These are phyloP conservation scores for Corythaixoides concolor DNA, from an alignment of 2,113 vertebrate genomes.

Conservation along the genomic window DNA sequence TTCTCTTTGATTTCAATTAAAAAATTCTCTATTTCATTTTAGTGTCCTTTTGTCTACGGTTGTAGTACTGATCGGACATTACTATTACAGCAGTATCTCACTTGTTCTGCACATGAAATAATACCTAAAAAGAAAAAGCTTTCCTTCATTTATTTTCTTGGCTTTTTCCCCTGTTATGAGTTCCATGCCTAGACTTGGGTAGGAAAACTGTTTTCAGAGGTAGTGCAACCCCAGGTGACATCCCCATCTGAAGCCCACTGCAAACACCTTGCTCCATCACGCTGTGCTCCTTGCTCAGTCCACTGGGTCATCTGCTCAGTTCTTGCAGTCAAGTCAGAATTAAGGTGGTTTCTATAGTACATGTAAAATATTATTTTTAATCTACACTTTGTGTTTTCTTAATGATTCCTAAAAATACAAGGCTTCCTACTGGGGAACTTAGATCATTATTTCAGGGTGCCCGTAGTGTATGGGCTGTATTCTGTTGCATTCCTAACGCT, in stretches of 20 bases:
- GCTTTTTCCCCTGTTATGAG: not conserved
- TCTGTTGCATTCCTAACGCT: not conserved
- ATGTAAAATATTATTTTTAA: not conserved
- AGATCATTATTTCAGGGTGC: not conserved
- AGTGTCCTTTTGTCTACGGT: not conserved
- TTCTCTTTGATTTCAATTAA: not conserved
- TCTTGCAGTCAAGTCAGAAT: not conserved
- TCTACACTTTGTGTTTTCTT: not conserved
- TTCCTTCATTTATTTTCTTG: not conserved
- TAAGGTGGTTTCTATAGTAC: not conserved
- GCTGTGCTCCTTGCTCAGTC: not conserved
- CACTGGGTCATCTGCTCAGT: not conserved
- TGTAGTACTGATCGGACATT: not conserved
- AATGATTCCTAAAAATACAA: not conserved
- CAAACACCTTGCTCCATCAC: not conserved
- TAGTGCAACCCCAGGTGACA: not conserved
- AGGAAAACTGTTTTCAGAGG: not conserved
- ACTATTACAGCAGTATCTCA: not conserved
- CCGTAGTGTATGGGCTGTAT: not conserved
- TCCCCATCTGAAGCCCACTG: not conserved
- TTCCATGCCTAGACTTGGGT: not conserved
- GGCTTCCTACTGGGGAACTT: not conserved
- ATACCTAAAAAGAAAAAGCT: not conserved
- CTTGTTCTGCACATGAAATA: not conserved
- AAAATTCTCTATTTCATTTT: not conserved